A percentile compares a stretch with the other conserved stretches of the same genome.
These are phyloP conservation scores for Pachyrhynchus sulphureomaculatus DNA, from an alignment of 1,140 invertebrate genomes.

Conservation along the genomic window DNA sequence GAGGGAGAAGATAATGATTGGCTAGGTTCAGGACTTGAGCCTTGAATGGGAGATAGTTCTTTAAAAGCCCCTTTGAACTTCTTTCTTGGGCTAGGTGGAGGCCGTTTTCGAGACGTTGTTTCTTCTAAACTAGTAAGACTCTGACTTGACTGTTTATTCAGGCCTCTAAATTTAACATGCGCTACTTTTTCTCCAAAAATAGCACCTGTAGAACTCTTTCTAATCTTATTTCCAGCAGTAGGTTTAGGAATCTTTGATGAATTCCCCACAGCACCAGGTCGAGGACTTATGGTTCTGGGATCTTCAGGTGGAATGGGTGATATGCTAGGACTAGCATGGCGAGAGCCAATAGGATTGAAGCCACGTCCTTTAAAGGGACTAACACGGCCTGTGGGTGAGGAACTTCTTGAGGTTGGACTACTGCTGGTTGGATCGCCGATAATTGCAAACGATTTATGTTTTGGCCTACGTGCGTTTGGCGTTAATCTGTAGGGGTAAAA, in stretches of 20 bases:
- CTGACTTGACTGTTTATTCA: constrained; percentile 41
- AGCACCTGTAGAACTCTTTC: constrained; percentile 29
- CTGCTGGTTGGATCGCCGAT: constrained; percentile 56
- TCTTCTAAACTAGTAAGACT: constrained; percentile 47
- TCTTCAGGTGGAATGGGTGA: constrained; percentile 44
- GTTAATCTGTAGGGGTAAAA: constrained; percentile 2
- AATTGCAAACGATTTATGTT: constrained; percentile 61
- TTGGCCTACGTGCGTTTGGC: constrained; percentile 39
- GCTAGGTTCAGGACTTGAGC: constrained; percentile 46
- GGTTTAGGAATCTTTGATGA: constrained; percentile 37
- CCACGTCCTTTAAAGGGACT: constrained; percentile 61
- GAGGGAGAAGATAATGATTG: constrained; percentile 49
- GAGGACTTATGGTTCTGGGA: constrained; percentile 8
- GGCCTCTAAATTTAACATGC: constrained; percentile 19
- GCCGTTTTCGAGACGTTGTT: constrained; percentile 25
- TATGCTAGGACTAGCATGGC: constrained; percentile 44
- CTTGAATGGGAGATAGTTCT: constrained; percentile 47
- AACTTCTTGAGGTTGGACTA: constrained; percentile 51
- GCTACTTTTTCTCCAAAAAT: constrained; percentile 40
- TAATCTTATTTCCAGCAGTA: constrained; percentile 5
- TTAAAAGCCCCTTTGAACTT: constrained; percentile 35
- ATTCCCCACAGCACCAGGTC: not conserved
- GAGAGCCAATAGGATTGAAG: constrained; percentile 53
- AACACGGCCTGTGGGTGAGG: constrained; percentile 54
- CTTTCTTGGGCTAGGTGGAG: constrained; percentile 37